phyloP scores from a whole-genome alignment of 2,888 invertebrate species.

The Noctua comes region DNA sequence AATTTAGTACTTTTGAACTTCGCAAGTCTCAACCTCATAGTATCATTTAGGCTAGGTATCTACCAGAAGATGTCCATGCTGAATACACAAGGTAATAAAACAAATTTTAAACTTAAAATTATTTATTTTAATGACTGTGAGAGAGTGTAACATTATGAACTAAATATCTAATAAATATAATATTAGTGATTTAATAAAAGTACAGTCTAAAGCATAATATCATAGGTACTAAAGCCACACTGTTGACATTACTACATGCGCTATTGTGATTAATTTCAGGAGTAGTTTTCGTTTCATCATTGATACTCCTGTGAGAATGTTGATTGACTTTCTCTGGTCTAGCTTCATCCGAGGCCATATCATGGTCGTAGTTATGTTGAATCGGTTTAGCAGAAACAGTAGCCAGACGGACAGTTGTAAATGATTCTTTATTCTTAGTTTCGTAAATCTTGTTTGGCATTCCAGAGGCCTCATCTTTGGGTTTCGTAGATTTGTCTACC shows the following conservation, averaged over 20 bases:
- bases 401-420: slow-evolving; percentile 83
- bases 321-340: slow-evolving; percentile 81
- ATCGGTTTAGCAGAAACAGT: slow-evolving; percentile 85
- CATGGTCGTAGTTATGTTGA: slow-evolving; percentile 76
- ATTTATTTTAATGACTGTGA: slow-evolving; percentile 88
- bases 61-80: neutral
- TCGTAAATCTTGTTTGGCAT: slow-evolving; percentile 57
- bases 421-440: slow-evolving; percentile 64
- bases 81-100: slow-evolving; percentile 33
- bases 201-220: slow-evolving; percentile 73
- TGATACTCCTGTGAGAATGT: slow-evolving; percentile 77
- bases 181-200: slow-evolving; percentile 70
- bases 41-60: neutral
- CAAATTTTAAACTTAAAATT: slow-evolving; percentile 69
- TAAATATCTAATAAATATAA: slow-evolving; percentile 63
- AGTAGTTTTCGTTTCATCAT: slow-evolving; percentile 70
- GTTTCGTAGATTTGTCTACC: slow-evolving; percentile 14
- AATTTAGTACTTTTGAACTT: neutral
- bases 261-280: slow-evolving; percentile 63
- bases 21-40: neutral
- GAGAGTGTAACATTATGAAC: slow-evolving; percentile 75
- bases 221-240: slow-evolving; percentile 67
- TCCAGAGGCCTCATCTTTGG: slow-evolving; percentile 43
- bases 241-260: slow-evolving; percentile 70
- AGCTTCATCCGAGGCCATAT: slow-evolving; percentile 87